phyloP scores from a whole-genome alignment of 1,140 invertebrate species.

The Brachionus manjavacas region DNA sequence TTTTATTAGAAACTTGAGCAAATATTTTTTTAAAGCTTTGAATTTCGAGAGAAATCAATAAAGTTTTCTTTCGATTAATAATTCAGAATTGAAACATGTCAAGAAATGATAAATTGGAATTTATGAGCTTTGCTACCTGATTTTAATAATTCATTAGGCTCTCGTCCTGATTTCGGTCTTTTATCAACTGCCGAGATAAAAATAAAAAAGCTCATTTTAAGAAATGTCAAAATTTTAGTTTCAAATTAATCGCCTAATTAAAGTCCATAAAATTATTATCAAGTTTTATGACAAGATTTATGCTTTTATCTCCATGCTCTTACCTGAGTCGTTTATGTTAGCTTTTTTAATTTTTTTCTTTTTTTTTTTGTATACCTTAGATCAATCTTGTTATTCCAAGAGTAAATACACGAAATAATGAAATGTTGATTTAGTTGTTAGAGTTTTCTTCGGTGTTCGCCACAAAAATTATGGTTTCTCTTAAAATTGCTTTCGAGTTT shows the following conservation, averaged over 20 bases:
- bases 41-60: slow-evolving; percentile 15
- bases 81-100: slow-evolving; percentile 9
- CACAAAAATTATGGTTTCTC: not conserved
- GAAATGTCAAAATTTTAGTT: not conserved
- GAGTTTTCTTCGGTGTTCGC: not conserved
- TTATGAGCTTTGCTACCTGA: slow-evolving; percentile 1
- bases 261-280: slow-evolving; percentile 26
- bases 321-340: slow-evolving; percentile 1
- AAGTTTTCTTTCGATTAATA: slow-evolving; percentile 8
- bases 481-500: not conserved
- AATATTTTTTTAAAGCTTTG: slow-evolving; percentile 1
- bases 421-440: slow-evolving; percentile 38
- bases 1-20: slow-evolving; percentile 9
- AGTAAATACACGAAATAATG: slow-evolving; percentile 15
- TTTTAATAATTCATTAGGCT: not conserved
- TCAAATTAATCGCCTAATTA: not conserved
- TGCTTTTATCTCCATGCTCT: not conserved
- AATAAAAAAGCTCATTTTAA: not conserved
- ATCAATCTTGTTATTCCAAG: slow-evolving; percentile 10
- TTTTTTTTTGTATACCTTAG: not conserved
- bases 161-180: not conserved
- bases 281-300: slow-evolving; percentile 21
- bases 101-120: slow-evolving; percentile 22
- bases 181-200: not conserved
- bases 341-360: not conserved